phyloP scores from a whole-genome alignment of 2,797 vertebrate genomes.

The Silurus lanzhouensis region DNA sequence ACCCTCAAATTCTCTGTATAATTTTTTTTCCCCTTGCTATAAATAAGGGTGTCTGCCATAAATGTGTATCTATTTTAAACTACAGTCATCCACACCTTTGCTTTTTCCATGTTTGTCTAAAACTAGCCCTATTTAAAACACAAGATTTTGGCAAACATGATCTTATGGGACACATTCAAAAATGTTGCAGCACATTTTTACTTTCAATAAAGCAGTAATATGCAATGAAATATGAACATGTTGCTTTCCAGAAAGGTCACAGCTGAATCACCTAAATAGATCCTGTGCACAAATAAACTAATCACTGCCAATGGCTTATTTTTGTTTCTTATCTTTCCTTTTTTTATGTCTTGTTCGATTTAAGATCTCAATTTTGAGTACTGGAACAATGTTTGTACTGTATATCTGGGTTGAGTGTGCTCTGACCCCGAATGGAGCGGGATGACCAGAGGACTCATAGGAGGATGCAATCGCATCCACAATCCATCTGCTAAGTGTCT shows the following conservation, averaged over 20 bases:
- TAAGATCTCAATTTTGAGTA: not conserved
- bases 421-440: too few relatives aligned
- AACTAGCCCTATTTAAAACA: not conserved
- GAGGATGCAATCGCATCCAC: too few relatives aligned
- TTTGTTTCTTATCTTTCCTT: not conserved
- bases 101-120: not conserved
- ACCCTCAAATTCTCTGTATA: too few relatives aligned
- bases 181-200: not conserved
- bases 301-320: not conserved
- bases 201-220: not conserved
- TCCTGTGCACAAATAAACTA: not conserved
- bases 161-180: not conserved
- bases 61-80: too few relatives aligned
- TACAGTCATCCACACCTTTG: not conserved
- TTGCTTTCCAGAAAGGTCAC: conserved; percentile 9
- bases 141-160: not conserved
- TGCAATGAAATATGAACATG: not conserved
- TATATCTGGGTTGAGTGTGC: too few relatives aligned
- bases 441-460: too few relatives aligned
- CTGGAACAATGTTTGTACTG: not conserved
- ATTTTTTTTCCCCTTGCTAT: too few relatives aligned
- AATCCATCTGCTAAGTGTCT: too few relatives aligned
- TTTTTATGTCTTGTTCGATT: not conserved
- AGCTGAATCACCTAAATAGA: conserved; percentile 1
- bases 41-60: too few relatives aligned